Base-by-base conservation (phyloP, 2,888 invertebrate genomes). In the Chrysolina americana region DNA sequence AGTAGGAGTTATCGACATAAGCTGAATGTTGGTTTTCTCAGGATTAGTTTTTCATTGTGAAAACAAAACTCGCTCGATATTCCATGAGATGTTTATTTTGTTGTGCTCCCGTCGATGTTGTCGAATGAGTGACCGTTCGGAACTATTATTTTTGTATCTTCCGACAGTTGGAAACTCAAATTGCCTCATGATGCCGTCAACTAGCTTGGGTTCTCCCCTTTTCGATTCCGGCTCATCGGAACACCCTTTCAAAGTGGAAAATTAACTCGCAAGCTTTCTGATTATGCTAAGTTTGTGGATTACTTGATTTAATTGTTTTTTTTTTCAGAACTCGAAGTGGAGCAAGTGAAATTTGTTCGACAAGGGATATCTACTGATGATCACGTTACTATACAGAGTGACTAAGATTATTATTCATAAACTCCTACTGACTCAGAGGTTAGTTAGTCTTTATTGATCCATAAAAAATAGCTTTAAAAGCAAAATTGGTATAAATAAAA, bases 31-130 rank as follows among this genome's bases (percentile, higher is more conserved):
- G 72, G 69, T 65, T 75, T 75, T 75, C 75, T 75, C 72, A 75
- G 75, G 75, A 75, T 75, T 75, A 75, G 75, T 71, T 75, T 75
- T 75, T 75, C 75, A 70, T 72, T 74, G 66, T 74, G 70, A 74
- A 74, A 74, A 74, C 70, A 74, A 70, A 70, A 68, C 70, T 59
- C 59, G 69, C 68, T 36, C 65, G 47, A 65, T 65, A 65, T 59
- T 36, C n/a, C 65, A 65, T 70, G 74, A 70, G 50, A 66, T 74
- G 70, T 74, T 74, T 74, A 48, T 74, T 74, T 74, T 74, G 74
- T 62, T 66, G 70, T 59, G 28, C 65, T 63, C 70, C 68, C 73
- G 69, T 70, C 69, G 69, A 69, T 59, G 28, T 53, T 53, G 53
- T 15, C 50, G 28, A 9, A 68, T 0, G 62, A 23, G 36, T 59